phyloP scores from a whole-genome alignment of 2,888 invertebrate genomes.

The Rotaria macrura region DNA sequence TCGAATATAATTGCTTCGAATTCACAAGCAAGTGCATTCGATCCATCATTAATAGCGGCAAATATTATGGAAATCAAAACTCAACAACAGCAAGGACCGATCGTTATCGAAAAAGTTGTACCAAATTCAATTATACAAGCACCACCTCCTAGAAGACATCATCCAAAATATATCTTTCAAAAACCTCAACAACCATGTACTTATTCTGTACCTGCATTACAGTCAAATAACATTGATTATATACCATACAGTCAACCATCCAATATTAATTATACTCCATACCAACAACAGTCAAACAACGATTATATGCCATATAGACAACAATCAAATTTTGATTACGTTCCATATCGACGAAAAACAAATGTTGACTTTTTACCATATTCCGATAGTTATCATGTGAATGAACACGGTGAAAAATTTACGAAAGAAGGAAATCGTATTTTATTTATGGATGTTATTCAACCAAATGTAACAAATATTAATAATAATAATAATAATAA shows the following conservation, averaged over 20 bases:
- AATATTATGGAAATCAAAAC: not conserved
- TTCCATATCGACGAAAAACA: no score
- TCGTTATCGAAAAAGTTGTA: not conserved
- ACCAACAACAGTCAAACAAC: no score
- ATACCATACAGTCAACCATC: no score
- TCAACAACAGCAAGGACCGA: not conserved
- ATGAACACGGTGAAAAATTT: not conserved
- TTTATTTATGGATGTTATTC: slow-evolving; percentile 4
- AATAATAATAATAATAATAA: no score
- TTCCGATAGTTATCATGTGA: not conserved
- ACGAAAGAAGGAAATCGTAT: not conserved
- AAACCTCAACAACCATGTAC: not conserved
- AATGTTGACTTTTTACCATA: not conserved
- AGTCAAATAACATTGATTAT: no score
- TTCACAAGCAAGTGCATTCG: not conserved
- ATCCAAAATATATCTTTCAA: not conserved
- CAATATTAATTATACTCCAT: no score
- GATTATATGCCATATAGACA: no score
- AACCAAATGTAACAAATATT: not conserved
- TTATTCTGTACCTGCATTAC: not conserved
- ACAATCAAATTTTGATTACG: no score
- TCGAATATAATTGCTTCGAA: not conserved
- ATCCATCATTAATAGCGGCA: not conserved
- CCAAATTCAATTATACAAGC: not conserved
- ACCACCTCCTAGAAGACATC: not conserved